phyloP scores from a whole-genome alignment of 2,888 invertebrate genomes.

The Vesta saturnalis region DNA sequence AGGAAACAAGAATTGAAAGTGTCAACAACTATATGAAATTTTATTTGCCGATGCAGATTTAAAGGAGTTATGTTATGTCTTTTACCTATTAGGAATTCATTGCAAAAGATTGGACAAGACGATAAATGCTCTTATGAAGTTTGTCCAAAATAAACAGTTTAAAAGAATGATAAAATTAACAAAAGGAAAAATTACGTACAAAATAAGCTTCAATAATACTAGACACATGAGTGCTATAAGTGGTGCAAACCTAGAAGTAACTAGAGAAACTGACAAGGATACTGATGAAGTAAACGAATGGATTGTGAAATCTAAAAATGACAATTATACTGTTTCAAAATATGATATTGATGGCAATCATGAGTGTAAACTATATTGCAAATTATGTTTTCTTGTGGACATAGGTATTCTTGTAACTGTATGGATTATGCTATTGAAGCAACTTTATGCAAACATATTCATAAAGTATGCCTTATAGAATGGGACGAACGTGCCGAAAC shows the following conservation, averaged over 20 bases:
- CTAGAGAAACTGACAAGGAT: not conserved
- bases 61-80: not conserved
- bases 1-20: not conserved
- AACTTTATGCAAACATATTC: too few species aligned
- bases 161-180: too few species aligned
- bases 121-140: not conserved
- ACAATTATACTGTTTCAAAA: not conserved
- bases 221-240: too few species aligned
- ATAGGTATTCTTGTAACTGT: not conserved
- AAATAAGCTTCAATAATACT: not conserved
- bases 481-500: not conserved
- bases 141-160: not conserved
- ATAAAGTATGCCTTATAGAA: too few species aligned
- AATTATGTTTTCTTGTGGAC: too few species aligned
- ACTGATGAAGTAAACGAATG: not conserved
- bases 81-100: not conserved
- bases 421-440: not conserved
- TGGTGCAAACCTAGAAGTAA: not conserved
- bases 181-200: too few species aligned
- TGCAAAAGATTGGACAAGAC: not conserved
- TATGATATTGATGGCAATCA: too few species aligned
- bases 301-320: not conserved
- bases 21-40: not conserved
- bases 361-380: too few species aligned
- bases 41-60: not conserved